Conservation (phyloP, 2,888 invertebrate species). For the Thecophora atra region DNA sequence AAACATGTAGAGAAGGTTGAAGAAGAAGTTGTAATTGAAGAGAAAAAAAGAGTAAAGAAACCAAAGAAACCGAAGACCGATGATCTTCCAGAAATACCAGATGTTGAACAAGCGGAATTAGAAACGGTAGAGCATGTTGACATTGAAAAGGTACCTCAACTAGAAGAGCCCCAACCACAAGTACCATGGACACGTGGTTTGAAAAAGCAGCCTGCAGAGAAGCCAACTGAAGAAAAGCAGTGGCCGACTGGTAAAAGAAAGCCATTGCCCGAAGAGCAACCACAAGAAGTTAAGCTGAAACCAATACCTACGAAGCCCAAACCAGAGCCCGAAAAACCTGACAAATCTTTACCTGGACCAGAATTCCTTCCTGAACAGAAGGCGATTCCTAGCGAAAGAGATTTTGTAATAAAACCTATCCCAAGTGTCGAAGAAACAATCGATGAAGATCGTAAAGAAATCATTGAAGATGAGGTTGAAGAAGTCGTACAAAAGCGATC, state of each 20-base stretch:
- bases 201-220: conserved; percentile 59
- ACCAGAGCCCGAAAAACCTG: conserved; percentile 56
- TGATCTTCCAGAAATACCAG: conserved; percentile 13
- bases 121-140: conserved; percentile 47
- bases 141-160: conserved; percentile 52
- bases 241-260: conserved; percentile 64
- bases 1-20: conserved; percentile 60
- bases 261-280: conserved; percentile 64
- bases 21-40: conserved; percentile 32
- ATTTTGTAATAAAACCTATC: conserved; percentile 48
- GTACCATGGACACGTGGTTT: conserved; percentile 58
- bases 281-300: conserved; percentile 64
- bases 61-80: conserved; percentile 39
- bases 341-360: conserved; percentile 42
- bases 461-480: conserved; percentile 44
- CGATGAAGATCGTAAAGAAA: conserved; percentile 44
- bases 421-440: conserved; percentile 46
- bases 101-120: conserved; percentile 51
- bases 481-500: conserved; percentile 59
- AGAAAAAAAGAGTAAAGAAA: conserved; percentile 38
- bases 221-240: conserved; percentile 61
- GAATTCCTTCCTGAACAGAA: conserved; percentile 66
- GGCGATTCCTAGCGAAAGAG: conserved; percentile 45
- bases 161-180: conserved; percentile 46
- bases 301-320: conserved; percentile 56